phyloP scores from a whole-genome alignment of 2,888 invertebrate genomes.

The Drosophila bunnanda region DNA sequence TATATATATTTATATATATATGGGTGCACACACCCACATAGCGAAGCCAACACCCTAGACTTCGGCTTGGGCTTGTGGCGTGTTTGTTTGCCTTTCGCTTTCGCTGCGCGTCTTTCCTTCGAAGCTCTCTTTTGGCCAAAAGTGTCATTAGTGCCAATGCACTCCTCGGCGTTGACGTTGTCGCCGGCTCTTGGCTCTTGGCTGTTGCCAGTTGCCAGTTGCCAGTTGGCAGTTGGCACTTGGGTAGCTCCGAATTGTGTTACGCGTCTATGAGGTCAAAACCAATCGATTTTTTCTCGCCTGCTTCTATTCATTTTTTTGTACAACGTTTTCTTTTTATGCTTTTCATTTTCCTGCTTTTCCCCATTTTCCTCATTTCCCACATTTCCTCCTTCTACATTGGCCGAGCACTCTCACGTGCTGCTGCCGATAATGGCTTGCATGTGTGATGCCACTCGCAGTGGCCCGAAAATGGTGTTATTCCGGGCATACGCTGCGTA shows the following conservation, averaged over 20 bases:
- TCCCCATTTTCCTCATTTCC: slow-evolving; percentile 31
- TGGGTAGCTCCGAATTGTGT: slow-evolving; percentile 61
- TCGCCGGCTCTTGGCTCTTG: slow-evolving; percentile 36
- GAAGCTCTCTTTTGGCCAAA: slow-evolving; percentile 32
- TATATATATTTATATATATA: slow-evolving; percentile 4
- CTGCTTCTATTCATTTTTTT: slow-evolving; percentile 6
- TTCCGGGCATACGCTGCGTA: slow-evolving; percentile 30
- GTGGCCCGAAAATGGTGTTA: slow-evolving; percentile 5
- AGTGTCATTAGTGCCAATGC: slow-evolving; percentile 74
- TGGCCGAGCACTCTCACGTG: slow-evolving; percentile 59
- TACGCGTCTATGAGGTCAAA: slow-evolving; percentile 79
- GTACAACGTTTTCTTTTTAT: not conserved
- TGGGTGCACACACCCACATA: slow-evolving; percentile 12
- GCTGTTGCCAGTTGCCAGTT: no score
- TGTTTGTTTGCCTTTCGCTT: slow-evolving; percentile 76
- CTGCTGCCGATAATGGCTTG: slow-evolving; percentile 45
- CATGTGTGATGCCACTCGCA: slow-evolving; percentile 5
- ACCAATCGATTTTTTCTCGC: slow-evolving; percentile 76
- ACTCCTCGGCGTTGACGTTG: slow-evolving; percentile 50
- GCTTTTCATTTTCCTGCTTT: slow-evolving; percentile 31
- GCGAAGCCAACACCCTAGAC: not conserved
- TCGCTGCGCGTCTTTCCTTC: slow-evolving; percentile 35
- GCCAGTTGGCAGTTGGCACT: slow-evolving; percentile 14
- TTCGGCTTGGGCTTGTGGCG: slow-evolving; percentile 50
- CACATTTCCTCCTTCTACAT: slow-evolving; percentile 9